These are phyloP conservation scores for Andricus curvator DNA, from an alignment of 2,888 invertebrate genomes.

Conservation along the genomic window DNA sequence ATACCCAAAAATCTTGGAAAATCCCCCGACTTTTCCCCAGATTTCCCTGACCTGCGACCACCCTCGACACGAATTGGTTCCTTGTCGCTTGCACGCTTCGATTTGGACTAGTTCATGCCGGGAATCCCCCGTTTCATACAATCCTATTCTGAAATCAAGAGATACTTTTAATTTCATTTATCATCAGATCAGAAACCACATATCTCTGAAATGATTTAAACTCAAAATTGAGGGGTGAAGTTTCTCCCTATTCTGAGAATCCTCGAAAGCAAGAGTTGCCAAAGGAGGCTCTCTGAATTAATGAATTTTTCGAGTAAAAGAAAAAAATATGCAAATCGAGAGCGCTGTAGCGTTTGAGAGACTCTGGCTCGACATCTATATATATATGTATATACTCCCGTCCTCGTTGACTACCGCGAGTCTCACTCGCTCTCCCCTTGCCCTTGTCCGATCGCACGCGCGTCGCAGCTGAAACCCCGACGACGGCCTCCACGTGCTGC, in stretches of 20 bases:
- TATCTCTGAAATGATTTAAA: neutral
- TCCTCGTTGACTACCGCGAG: slow-evolving; percentile 27
- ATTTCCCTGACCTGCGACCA: too few relatives aligned
- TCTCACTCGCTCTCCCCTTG: slow-evolving; percentile 46
- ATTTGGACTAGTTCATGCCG: too few relatives aligned
- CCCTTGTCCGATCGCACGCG: slow-evolving; percentile 63
- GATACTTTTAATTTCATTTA: too few relatives aligned
- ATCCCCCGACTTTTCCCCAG: too few relatives aligned
- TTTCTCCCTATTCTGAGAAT: neutral
- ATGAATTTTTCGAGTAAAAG: neutral
- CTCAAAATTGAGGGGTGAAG: neutral
- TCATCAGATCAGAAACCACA: too few relatives aligned
- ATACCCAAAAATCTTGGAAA: too few relatives aligned
- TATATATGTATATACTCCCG: slow-evolving; percentile 3
- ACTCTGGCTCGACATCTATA: slow-evolving; percentile 16
- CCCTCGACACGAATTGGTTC: too few relatives aligned
- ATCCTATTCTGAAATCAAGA: too few relatives aligned
- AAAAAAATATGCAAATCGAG: neutral
- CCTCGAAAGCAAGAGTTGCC: neutral
- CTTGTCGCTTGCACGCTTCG: too few relatives aligned
- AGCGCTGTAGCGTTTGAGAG: slow-evolving; percentile 1
- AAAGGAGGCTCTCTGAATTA: neutral
- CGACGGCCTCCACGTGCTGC: slow-evolving; percentile 76
- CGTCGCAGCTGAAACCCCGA: slow-evolving; percentile 68
- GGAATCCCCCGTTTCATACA: too few relatives aligned